phyloP scores from a whole-genome alignment of 2,113 vertebrate genomes.

The Choloepus hoffmanni region DNA sequence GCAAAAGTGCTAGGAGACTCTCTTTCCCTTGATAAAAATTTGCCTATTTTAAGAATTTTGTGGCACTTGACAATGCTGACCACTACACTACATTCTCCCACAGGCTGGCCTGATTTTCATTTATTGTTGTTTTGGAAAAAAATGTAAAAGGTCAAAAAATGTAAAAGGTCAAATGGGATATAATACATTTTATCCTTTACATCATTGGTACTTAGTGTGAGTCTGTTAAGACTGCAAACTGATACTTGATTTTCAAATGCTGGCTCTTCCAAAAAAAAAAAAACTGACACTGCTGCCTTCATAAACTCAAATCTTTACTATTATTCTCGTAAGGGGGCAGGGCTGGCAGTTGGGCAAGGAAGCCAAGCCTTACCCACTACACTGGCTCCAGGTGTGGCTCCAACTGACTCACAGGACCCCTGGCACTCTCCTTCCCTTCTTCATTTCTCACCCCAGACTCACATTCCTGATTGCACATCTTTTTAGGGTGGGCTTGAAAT shows the following conservation, averaged over 20 bases:
- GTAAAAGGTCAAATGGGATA: neutral
- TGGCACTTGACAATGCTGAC: neutral
- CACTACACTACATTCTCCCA: neutral
- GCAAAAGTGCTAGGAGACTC: neutral
- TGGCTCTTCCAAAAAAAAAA: slow-evolving; percentile 47
- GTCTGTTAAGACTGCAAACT: slow-evolving; percentile 1
- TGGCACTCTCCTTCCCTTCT: slow-evolving; percentile 72
- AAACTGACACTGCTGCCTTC: slow-evolving; percentile 62
- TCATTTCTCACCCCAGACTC: slow-evolving; percentile 61
- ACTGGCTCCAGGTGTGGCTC: slow-evolving; percentile 80
- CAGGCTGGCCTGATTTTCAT: neutral
- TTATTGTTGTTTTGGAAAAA: slow-evolving; percentile 12
- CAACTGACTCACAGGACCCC: slow-evolving; percentile 81
- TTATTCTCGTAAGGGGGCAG: slow-evolving; percentile 72
- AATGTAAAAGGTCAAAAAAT: neutral
- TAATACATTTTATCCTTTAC: neutral
- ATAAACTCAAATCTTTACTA: slow-evolving; percentile 68
- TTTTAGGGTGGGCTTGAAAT: neutral
- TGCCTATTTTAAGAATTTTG: neutral
- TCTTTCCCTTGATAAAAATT: neutral
- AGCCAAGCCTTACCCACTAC: slow-evolving; percentile 62
- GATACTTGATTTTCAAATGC: slow-evolving; percentile 31
- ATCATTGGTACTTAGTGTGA: neutral
- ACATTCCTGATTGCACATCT: neutral
- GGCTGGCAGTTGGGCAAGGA: slow-evolving; percentile 78